Evolutionary conservation across 2,888 invertebrate species (phyloP).

Genomic region (Mesopsocus fuscifrons): DNA sequence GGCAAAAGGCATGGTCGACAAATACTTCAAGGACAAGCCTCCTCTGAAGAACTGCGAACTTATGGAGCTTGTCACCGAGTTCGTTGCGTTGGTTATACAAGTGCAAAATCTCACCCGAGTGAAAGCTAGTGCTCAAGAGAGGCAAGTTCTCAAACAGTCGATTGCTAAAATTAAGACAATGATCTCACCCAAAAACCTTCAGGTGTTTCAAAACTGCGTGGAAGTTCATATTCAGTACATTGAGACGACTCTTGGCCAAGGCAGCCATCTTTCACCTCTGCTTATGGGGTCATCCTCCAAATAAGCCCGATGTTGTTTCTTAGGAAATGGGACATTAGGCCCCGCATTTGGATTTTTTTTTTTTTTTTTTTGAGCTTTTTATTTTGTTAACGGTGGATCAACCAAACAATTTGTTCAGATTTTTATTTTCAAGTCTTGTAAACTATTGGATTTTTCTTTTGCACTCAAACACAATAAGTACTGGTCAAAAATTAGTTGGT

Average conservation of each 20-base stretch:
- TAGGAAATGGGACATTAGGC: no score
- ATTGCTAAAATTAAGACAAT: conserved; percentile 74
- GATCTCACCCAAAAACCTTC: conserved; percentile 52
- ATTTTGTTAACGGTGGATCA: no score
- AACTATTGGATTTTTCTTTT: no score
- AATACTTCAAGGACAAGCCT: conserved; percentile 38
- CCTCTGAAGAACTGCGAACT: conserved; percentile 34
- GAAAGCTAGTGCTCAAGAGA: conserved; percentile 79
- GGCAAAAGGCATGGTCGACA: conserved; percentile 59
- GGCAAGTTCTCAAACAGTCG: conserved; percentile 77
- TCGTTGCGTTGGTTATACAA: conserved; percentile 79
- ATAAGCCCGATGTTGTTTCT: no score
- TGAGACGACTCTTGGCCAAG: conserved; percentile 43
- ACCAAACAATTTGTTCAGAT: no score
- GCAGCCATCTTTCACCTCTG: conserved; percentile 11
- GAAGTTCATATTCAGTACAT: conserved; percentile 85
- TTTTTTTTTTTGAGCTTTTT: no score
- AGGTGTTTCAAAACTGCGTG: conserved; percentile 67
- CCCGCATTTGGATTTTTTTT: no score
- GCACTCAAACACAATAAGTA: no score
- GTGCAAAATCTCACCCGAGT: no score
- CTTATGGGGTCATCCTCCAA: no score
- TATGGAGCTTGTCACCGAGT: conserved; percentile 61
- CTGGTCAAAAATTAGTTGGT: no score
- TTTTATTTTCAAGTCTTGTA: no score